Conservation (phyloP, 1,140 invertebrate genomes). For the Augochlora pura region DNA sequence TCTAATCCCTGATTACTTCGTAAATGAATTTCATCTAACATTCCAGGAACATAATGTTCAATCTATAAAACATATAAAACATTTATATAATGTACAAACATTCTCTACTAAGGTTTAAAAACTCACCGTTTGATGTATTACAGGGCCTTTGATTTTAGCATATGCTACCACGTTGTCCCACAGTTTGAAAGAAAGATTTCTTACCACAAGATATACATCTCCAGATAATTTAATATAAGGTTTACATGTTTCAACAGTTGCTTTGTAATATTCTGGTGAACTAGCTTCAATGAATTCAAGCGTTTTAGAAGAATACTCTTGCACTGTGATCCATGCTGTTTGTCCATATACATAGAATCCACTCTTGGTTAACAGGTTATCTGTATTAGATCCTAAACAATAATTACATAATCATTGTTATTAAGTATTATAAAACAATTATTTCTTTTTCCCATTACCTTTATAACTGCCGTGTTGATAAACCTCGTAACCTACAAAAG, state of each 20-base stretch:
- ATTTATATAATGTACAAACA: conserved; percentile 9
- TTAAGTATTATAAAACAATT: too few species aligned
- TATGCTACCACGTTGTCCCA: conserved; percentile 81
- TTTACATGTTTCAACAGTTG: conserved; percentile 79
- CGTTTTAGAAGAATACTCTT: conserved; percentile 81
- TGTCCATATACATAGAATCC: conserved; percentile 83
- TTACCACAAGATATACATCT: conserved; percentile 81
- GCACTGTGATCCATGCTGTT: conserved; percentile 81
- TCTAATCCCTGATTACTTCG: conserved; percentile 64
- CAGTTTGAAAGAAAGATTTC: conserved; percentile 80
- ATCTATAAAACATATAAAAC: conserved; percentile 76
- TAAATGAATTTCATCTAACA: conserved; percentile 78
- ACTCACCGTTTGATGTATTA: conserved; percentile 82
- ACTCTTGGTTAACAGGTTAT: conserved; percentile 82
- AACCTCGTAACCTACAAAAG: conserved; percentile 72
- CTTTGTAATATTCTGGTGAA: conserved; percentile 84
- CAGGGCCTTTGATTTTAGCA: conserved; percentile 82
- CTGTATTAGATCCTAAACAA: conserved; percentile 79
- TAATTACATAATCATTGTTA: conserved; percentile 10
- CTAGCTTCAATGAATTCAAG: conserved; percentile 84
- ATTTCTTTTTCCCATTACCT: conserved; percentile 63
- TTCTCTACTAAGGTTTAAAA: conserved; percentile 25
- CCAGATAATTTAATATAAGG: conserved; percentile 83
- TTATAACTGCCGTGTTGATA: conserved; percentile 75
- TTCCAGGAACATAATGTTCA: conserved; percentile 86